A percentile compares a stretch with the other conserved stretches of the same genome.
phyloP scores from a whole-genome alignment of 2,888 invertebrate species.

The Conops quadrifasciatus region DNA sequence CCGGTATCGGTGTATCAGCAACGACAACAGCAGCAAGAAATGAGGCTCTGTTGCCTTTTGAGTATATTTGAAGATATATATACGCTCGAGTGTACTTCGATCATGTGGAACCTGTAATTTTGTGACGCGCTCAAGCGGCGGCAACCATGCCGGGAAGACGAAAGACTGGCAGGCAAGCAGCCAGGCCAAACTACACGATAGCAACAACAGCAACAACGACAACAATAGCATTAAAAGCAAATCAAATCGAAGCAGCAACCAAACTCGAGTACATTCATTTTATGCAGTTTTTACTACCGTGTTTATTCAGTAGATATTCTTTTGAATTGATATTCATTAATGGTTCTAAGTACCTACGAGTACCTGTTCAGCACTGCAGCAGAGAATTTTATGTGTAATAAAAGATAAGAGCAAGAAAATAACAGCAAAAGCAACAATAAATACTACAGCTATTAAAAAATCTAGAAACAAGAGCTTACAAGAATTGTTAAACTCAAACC shows the following conservation, averaged over 20 bases:
- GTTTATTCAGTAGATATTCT: not conserved
- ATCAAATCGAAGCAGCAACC: slow-evolving; percentile 7
- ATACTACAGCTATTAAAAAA: too few relatives aligned
- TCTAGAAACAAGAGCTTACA: too few relatives aligned
- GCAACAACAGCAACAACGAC: slow-evolving; percentile 11
- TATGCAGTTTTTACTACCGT: not conserved
- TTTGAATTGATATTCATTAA: not conserved
- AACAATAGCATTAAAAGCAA: not conserved
- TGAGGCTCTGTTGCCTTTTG: not conserved
- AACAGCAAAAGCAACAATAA: too few relatives aligned
- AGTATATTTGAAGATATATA: not conserved
- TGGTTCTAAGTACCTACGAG: not conserved
- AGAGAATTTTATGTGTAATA: too few relatives aligned
- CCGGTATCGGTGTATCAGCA: not conserved
- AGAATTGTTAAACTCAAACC: too few relatives aligned
- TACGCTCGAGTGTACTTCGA: not conserved
- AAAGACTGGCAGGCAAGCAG: not conserved
- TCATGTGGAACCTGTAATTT: not conserved
- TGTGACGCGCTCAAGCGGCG: slow-evolving; percentile 23
- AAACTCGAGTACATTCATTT: not conserved
- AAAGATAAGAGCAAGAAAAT: too few relatives aligned
- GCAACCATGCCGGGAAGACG: not conserved
- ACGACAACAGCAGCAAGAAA: not conserved
- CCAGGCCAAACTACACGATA: slow-evolving; percentile 1
- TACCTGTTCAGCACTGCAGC: too few relatives aligned